These are phyloP conservation scores for Epirrhoe tristata DNA, from an alignment of 2,888 invertebrate genomes.

Conservation along the genomic window DNA sequence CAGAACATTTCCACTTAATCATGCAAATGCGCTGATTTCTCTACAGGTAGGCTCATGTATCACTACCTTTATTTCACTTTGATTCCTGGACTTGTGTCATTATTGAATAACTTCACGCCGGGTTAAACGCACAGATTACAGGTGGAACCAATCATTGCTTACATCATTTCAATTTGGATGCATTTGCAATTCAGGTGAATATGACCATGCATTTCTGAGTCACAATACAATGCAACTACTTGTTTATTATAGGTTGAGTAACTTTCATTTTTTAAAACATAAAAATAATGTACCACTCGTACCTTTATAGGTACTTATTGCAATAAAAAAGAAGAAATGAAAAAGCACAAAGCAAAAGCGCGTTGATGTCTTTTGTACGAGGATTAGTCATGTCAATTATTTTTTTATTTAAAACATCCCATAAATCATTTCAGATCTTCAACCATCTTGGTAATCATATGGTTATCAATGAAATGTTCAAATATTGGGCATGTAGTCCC, in stretches of 20 bases:
- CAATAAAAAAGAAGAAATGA: background rate
- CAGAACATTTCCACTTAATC: slow-evolving; percentile 79
- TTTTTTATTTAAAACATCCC: background rate
- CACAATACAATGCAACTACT: slow-evolving; percentile 4
- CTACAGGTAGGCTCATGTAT: slow-evolving; percentile 47
- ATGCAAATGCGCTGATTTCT: slow-evolving; percentile 65
- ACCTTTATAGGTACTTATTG: too few relatives aligned
- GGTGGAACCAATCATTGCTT: slow-evolving; percentile 31
- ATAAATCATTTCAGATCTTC: background rate
- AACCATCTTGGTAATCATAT: too few relatives aligned
- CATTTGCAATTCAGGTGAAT: slow-evolving; percentile 25
- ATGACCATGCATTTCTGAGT: slow-evolving; percentile 17
- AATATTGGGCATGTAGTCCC: background rate
- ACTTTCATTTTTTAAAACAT: too few relatives aligned
- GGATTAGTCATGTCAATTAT: background rate
- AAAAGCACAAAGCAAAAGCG: slow-evolving; percentile 6
- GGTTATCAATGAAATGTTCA: background rate
- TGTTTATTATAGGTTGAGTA: background rate
- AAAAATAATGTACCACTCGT: too few relatives aligned
- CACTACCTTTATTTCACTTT: slow-evolving; percentile 63
- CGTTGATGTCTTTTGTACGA: slow-evolving; percentile 32
- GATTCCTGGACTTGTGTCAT: slow-evolving; percentile 45
- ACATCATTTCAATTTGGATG: slow-evolving; percentile 30
- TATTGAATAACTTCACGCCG: slow-evolving; percentile 37
- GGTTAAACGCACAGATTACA: slow-evolving; percentile 33